Evolutionary conservation across 2,888 invertebrate genomes (phyloP).

Genomic region (Hydrotaea diabolus): DNA sequence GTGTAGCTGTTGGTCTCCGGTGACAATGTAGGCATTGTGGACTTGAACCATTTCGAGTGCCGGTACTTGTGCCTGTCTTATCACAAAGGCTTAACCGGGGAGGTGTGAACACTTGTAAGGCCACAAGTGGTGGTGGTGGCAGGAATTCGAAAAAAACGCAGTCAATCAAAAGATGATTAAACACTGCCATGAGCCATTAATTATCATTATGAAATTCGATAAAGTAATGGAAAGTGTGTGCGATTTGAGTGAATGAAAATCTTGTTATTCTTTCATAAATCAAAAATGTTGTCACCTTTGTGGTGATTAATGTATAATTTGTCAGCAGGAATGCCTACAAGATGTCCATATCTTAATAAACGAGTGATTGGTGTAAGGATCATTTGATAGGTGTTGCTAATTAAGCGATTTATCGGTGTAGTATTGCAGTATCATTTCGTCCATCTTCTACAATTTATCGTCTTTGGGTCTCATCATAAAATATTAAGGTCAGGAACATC

Average conservation of each 20-base stretch:
- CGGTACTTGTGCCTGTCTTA: constrained; percentile 20
- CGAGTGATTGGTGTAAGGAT: not conserved
- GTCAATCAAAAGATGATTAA: not conserved
- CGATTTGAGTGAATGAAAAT: not conserved
- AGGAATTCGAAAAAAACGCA: not conserved
- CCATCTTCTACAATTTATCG: too few relatives aligned
- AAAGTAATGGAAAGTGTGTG: constrained; percentile 2
- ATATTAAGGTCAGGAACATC: too few relatives aligned
- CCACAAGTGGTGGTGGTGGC: not conserved
- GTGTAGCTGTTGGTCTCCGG: not conserved
- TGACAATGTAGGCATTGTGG: constrained; percentile 20
- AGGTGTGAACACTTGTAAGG: not conserved
- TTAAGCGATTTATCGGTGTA: too few relatives aligned
- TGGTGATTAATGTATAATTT: constrained; percentile 24
- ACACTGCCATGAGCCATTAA: not conserved
- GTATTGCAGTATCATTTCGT: too few relatives aligned
- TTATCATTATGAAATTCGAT: constrained; percentile 1
- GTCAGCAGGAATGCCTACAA: not conserved
- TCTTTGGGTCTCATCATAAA: too few relatives aligned
- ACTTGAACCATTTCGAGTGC: constrained; percentile 1
- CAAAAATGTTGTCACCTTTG: constrained; percentile 1
- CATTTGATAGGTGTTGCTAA: too few relatives aligned
- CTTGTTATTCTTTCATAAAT: constrained; percentile 14
- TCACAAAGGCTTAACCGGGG: not conserved
- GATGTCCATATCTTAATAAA: not conserved